A percentile compares a stretch with the other conserved stretches of the same genome.
phyloP scores from a whole-genome alignment of 2,113 vertebrate species.

The crab-eating macaque (Macaca fascicularis) region DNA sequence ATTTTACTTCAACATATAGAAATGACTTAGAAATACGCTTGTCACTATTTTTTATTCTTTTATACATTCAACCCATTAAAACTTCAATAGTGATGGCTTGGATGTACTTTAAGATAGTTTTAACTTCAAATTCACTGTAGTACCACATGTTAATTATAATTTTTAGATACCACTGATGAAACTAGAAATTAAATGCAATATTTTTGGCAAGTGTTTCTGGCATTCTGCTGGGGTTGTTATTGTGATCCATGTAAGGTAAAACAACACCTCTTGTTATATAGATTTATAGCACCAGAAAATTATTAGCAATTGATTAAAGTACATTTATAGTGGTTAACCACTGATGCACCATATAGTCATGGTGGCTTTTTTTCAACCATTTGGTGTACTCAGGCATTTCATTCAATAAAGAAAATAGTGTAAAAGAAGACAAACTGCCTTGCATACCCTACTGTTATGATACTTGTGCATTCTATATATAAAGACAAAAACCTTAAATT shows the following conservation, averaged over 20 bases:
- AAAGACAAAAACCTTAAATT: background rate
- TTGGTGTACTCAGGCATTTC: background rate
- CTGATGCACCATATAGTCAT: background rate
- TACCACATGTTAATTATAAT: constrained; percentile 36
- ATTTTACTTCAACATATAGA: constrained; percentile 35
- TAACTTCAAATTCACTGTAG: constrained; percentile 41
- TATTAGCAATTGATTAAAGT: constrained; percentile 29
- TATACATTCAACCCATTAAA: background rate
- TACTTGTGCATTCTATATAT: background rate
- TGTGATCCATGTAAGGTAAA: constrained; percentile 10
- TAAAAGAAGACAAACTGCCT: background rate
- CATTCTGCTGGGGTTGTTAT: background rate
- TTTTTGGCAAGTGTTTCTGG: constrained; percentile 27
- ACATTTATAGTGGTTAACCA: background rate
- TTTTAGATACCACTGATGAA: constrained; percentile 44
- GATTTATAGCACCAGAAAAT: background rate
- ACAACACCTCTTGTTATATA: background rate
- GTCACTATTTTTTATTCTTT: constrained; percentile 45
- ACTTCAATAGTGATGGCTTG: constrained; percentile 13
- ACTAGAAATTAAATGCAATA: constrained; percentile 34
- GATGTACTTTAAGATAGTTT: constrained; percentile 26
- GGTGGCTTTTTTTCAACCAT: background rate
- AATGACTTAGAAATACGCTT: constrained; percentile 45
- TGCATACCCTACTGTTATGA: background rate
- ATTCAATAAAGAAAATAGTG: background rate